Evolutionary conservation across 1,140 invertebrate species (phyloP).

Genomic region (Nomia melanderi): DNA sequence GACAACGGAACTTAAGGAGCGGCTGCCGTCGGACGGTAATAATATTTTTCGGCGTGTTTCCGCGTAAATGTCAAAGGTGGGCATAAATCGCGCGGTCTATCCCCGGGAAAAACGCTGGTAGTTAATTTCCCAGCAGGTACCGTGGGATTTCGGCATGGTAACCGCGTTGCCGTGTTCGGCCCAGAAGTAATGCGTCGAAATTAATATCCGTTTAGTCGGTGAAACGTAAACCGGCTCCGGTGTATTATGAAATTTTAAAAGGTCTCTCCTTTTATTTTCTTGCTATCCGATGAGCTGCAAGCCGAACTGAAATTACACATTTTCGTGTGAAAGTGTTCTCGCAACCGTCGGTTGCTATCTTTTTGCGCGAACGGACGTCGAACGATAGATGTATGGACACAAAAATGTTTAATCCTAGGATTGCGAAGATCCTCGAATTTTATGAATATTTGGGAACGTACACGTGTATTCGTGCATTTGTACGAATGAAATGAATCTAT

Average conservation of each 20-base stretch:
- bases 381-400: too few species aligned
- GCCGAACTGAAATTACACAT: too few species aligned
- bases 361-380: too few species aligned
- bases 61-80: constrained; percentile 53
- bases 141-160: constrained; percentile 1
- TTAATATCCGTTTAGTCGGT: constrained; percentile 39
- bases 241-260: constrained; percentile 12
- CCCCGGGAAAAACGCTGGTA: constrained; percentile 16
- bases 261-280: too few species aligned
- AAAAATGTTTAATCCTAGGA: too few species aligned
- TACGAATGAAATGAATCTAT: too few species aligned
- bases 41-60: constrained; percentile 36
- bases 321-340: too few species aligned
- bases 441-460: too few species aligned
- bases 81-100: constrained; percentile 44
- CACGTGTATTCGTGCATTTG: too few species aligned
- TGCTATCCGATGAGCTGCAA: too few species aligned
- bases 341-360: too few species aligned
- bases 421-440: too few species aligned
- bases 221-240: neutral
- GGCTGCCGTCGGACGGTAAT: neutral
- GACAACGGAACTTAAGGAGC: constrained; percentile 11
- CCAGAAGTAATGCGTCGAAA: constrained; percentile 41
- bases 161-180: neutral
- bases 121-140: constrained; percentile 35